Evolutionary conservation across 1,140 invertebrate species (phyloP).

Genomic region (Aethina tumida): DNA sequence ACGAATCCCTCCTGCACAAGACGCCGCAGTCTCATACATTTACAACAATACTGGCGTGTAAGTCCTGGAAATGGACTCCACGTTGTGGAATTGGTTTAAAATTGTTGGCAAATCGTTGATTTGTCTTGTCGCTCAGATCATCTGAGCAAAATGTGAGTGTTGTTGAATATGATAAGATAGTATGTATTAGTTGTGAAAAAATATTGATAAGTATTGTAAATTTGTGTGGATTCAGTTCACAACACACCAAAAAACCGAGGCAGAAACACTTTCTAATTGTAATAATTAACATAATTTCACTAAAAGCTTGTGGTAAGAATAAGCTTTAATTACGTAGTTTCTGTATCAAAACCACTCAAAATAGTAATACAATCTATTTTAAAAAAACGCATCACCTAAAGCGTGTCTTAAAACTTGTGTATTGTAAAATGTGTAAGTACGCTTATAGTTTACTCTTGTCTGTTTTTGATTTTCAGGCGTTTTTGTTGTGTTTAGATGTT

Average conservation of each 20-base stretch:
- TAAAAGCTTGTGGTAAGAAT: slow-evolving; percentile 15
- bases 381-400: slow-evolving; percentile 18
- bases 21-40: slow-evolving; percentile 68
- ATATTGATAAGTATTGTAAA: slow-evolving; percentile 8
- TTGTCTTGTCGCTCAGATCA: background rate
- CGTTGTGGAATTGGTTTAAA: background rate
- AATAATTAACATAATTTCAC: slow-evolving; percentile 1
- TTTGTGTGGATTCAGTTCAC: slow-evolving; percentile 3
- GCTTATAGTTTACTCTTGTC: too few species aligned
- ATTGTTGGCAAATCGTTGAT: background rate
- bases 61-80: slow-evolving; percentile 25
- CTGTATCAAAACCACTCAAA: slow-evolving; percentile 5
- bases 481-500: too few species aligned
- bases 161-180: background rate
- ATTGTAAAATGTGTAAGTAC: too few species aligned
- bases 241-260: slow-evolving; percentile 9
- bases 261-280: slow-evolving; percentile 3
- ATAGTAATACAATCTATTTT: slow-evolving; percentile 10
- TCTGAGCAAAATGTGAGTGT: background rate
- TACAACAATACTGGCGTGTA: slow-evolving; percentile 50
- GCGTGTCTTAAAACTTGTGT: slow-evolving; percentile 24
- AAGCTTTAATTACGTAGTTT: slow-evolving; percentile 18
- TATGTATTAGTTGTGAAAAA: slow-evolving; percentile 2
- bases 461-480: too few species aligned
- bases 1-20: slow-evolving; percentile 49